Evolutionary conservation across 2,888 invertebrate species (phyloP).

Genomic region (Caenorhabditis sinica): DNA sequence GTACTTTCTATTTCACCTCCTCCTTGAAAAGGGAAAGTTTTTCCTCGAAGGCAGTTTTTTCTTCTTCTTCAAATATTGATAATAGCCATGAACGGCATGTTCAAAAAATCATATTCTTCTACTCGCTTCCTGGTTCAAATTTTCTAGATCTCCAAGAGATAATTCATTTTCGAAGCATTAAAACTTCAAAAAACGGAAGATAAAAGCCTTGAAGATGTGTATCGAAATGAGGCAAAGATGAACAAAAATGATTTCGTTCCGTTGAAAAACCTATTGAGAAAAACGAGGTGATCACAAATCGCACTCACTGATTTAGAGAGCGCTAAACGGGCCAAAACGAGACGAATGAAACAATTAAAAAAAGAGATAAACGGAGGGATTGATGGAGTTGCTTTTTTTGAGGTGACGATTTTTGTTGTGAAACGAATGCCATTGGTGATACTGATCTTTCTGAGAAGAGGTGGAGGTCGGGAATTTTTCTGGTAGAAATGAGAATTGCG

Average conservation of each 20-base stretch:
- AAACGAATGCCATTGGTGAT: constrained; percentile 16
- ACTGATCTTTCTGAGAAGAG: neutral
- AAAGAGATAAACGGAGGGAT: constrained; percentile 1
- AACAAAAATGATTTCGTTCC: constrained; percentile 31
- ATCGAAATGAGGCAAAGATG: constrained; percentile 34
- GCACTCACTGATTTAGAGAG: constrained; percentile 46
- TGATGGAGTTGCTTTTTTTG: constrained; percentile 37
- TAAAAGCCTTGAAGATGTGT: constrained; percentile 23
- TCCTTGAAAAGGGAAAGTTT: constrained; percentile 32
- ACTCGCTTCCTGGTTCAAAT: constrained; percentile 22
- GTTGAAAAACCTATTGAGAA: neutral
- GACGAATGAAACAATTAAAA: constrained; percentile 19
- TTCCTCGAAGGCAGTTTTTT: constrained; percentile 13
- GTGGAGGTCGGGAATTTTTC: too few relatives aligned
- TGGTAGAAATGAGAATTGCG: neutral
- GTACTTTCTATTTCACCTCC: constrained; percentile 30
- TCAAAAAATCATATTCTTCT: constrained; percentile 21
- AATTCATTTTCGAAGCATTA: constrained; percentile 27
- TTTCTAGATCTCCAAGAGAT: constrained; percentile 8
- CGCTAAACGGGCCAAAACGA: constrained; percentile 6
- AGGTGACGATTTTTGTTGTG: constrained; percentile 10
- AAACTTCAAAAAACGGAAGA: constrained; percentile 31
- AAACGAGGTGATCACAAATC: constrained; percentile 51
- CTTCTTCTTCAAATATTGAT: constrained; percentile 20
- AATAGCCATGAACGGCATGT: constrained; percentile 9